Evolutionary conservation across 2,888 invertebrate genomes (phyloP).

Genomic region (Mystacides longicornis): DNA sequence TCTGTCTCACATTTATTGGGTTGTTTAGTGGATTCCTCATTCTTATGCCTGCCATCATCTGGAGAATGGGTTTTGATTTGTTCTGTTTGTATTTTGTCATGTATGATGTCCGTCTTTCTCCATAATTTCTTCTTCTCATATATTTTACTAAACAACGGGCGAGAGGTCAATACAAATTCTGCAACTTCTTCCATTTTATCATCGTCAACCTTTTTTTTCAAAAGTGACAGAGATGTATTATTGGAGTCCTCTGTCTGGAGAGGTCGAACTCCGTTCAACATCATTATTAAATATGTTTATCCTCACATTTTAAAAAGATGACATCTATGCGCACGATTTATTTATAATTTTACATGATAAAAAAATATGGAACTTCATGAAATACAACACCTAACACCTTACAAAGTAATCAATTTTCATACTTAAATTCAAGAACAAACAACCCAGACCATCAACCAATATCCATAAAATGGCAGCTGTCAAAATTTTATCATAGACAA

Average conservation of each 20-base stretch:
- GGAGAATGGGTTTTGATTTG: background rate
- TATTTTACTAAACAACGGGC: slow-evolving; percentile 19
- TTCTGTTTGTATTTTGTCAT: slow-evolving; percentile 8
- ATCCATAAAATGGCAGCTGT: slow-evolving; percentile 15
- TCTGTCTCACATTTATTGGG: background rate
- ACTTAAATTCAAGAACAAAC: background rate
- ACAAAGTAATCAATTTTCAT: background rate
- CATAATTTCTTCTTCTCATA: slow-evolving; percentile 18
- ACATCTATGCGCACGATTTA: background rate
- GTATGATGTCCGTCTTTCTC: slow-evolving; percentile 15
- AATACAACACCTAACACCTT: background rate
- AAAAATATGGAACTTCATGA: background rate
- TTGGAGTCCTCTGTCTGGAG: slow-evolving; percentile 35
- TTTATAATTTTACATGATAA: background rate
- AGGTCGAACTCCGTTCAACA: background rate
- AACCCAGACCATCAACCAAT: background rate
- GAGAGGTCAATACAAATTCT: slow-evolving; percentile 12
- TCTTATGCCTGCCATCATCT: background rate
- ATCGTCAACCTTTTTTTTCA: slow-evolving; percentile 35
- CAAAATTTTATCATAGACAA: slow-evolving; percentile 18
- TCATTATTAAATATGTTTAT: background rate
- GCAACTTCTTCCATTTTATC: slow-evolving; percentile 23
- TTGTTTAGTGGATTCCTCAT: background rate
- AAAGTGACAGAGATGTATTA: slow-evolving; percentile 42
- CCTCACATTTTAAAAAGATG: background rate